Evolutionary conservation across 2,797 vertebrate species (phyloP).

Genomic region (Liasis olivaceus): DNA sequence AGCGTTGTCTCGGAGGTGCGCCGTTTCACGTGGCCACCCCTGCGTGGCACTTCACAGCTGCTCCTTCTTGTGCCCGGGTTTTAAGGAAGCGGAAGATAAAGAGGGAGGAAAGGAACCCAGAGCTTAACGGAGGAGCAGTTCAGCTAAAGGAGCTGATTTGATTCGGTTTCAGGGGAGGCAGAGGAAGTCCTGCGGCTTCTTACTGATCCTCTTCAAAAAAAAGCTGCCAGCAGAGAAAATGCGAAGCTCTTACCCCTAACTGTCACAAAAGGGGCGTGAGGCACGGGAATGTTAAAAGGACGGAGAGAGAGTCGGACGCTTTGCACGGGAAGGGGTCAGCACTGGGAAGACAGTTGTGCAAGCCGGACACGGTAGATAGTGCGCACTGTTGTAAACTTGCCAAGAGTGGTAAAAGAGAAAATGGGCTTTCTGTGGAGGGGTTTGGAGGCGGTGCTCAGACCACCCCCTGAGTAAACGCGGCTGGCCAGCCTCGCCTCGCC

Average conservation of each 20-base stretch:
- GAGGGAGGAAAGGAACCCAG: background rate
- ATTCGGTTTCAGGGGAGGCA: background rate
- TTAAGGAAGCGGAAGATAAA: too few relatives aligned
- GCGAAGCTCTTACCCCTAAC: background rate
- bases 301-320: background rate
- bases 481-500: too few relatives aligned
- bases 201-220: conserved; percentile 21
- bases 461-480: too few relatives aligned
- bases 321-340: too few relatives aligned
- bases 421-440: too few relatives aligned
- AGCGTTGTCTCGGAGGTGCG: background rate
- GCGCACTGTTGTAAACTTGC: too few relatives aligned
- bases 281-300: background rate
- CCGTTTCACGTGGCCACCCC: background rate
- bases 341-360: too few relatives aligned
- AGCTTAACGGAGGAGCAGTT: too few relatives aligned
- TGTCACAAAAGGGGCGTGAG: background rate
- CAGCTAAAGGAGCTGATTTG: too few relatives aligned
- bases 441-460: background rate
- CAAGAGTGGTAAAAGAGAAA: too few relatives aligned
- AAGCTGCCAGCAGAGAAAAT: background rate
- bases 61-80: too few relatives aligned
- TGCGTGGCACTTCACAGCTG: background rate
- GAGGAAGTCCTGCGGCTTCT: background rate
- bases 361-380: too few relatives aligned